A percentile compares a stretch with the other conserved stretches of the same genome.
Evolutionary conservation across 2,888 invertebrate genomes (phyloP).

Genomic region (Idaea dimidiata): DNA sequence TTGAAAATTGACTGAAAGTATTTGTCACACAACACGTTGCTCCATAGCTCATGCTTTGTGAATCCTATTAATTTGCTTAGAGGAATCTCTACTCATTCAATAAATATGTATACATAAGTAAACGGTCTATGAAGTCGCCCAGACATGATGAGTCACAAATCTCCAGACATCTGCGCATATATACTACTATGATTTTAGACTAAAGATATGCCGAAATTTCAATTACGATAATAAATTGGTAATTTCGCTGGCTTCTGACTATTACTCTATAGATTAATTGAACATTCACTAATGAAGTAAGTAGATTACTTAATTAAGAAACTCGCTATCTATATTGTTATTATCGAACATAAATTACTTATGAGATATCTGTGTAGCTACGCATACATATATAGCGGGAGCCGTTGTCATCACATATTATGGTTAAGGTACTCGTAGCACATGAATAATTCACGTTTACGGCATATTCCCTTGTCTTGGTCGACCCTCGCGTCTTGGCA

Average conservation of each 20-base stretch:
- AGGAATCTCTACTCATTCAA: not conserved
- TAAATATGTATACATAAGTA: not conserved
- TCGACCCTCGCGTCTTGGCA: conserved; percentile 22
- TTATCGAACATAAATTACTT: not conserved
- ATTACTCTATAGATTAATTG: not conserved
- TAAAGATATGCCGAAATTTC: not conserved
- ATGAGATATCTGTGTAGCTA: not conserved
- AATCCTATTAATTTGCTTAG: not conserved
- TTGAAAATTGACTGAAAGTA: not conserved
- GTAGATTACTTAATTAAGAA: not conserved
- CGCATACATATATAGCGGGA: conserved; percentile 13
- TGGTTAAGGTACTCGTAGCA: conserved; percentile 46
- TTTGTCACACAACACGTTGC: not conserved
- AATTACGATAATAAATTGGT: not conserved
- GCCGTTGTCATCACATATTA: conserved; percentile 46
- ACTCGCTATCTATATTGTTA: not conserved
- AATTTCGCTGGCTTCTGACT: not conserved
- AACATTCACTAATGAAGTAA: not conserved
- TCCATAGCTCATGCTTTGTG: not conserved
- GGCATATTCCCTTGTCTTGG: conserved; percentile 48
- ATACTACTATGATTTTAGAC: not conserved
- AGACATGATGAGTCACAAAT: conserved; percentile 1
- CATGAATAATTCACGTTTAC: conserved; percentile 67
- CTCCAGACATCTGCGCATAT: not conserved
- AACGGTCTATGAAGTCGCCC: not conserved